Conservation (phyloP, 1,140 invertebrate species). For the Atopsyche davidsoni region DNA sequence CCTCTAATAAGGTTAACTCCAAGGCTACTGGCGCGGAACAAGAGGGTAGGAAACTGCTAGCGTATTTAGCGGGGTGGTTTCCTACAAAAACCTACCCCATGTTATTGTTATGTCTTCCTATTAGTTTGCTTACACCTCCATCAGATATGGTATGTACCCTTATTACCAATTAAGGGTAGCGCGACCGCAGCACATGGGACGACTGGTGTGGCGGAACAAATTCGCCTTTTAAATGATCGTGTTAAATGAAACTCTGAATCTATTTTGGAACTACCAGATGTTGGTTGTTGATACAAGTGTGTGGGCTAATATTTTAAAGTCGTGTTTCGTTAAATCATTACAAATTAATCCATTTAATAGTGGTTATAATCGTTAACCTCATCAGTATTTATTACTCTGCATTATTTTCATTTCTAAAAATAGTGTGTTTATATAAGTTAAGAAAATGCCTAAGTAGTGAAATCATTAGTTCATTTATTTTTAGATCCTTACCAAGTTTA, state of each 20-base stretch:
- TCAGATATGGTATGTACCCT: conserved; percentile 30
- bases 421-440: no score
- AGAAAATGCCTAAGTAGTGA: no score
- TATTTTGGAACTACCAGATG: not conserved
- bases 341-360: no score
- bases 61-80: conserved; percentile 6
- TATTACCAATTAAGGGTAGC: conserved; percentile 30
- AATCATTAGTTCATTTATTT: no score
- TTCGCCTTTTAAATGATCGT: conserved; percentile 20
- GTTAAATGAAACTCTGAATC: conserved; percentile 3
- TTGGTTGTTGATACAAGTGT: no score
- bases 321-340: no score
- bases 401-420: no score
- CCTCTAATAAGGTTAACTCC: conserved; percentile 27
- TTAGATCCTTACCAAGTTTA: no score
- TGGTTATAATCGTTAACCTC: no score
- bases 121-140: conserved; percentile 31
- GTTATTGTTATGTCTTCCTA: conserved; percentile 27
- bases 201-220: conserved; percentile 20
- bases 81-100: conserved; percentile 23
- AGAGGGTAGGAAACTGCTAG: conserved; percentile 5
- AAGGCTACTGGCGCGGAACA: conserved; percentile 15
- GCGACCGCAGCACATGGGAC: conserved; percentile 26
- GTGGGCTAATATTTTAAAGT: no score
- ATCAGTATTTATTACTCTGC: no score